These are phyloP conservation scores for Delphinapterus leucas DNA, from an alignment of 2,113 vertebrate species.

Conservation along the genomic window DNA sequence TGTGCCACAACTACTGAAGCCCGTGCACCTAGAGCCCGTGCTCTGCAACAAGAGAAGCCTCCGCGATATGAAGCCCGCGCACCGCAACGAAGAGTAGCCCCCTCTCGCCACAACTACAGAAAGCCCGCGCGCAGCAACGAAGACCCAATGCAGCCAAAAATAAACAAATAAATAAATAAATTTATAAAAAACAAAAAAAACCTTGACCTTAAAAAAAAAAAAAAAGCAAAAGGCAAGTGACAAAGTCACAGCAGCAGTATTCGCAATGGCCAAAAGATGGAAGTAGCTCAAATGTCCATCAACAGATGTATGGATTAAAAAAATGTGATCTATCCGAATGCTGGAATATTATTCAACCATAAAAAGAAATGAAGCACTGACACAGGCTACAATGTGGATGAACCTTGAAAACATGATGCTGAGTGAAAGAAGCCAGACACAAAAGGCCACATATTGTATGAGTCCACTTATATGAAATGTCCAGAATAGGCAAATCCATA, in stretches of 20 bases:
- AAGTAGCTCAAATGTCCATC: neutral
- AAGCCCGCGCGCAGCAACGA: no score
- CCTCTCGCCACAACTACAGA: no score
- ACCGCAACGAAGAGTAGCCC: no score
- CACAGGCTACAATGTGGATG: neutral
- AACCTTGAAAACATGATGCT: neutral
- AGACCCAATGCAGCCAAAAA: no score
- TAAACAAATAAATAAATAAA: no score
- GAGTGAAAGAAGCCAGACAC: neutral
- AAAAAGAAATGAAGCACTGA: neutral
- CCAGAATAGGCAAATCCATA: no score
- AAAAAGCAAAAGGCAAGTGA: neutral
- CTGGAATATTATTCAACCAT: neutral
- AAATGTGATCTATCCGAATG: neutral
- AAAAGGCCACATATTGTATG: neutral
- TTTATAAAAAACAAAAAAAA: no score
- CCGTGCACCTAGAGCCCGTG: no score
- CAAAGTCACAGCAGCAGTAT: neutral
- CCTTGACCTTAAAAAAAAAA: no score
- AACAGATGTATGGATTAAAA: neutral
- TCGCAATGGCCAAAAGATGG: neutral
- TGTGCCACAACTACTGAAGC: no score
- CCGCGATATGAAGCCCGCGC: no score
- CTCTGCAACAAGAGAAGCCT: no score
- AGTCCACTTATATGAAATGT: neutral